Evolutionary conservation across 1,140 invertebrate species (phyloP).

Genomic region (Stegodyphus mimosarum): DNA sequence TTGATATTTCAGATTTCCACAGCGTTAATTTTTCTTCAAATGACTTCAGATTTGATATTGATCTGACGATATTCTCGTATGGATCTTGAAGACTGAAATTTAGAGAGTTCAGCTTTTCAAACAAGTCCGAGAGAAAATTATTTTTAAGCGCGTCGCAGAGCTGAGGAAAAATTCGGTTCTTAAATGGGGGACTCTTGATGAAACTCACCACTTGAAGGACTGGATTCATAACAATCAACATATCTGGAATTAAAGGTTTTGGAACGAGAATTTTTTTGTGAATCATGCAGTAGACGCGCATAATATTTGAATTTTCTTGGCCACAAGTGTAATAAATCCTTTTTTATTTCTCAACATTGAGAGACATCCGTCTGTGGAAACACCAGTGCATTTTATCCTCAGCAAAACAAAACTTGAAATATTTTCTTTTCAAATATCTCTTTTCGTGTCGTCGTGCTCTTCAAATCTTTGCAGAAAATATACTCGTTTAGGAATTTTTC

Average conservation of each 20-base stretch:
- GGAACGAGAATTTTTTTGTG: background rate
- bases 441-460: slow-evolving; percentile 1
- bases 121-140: background rate
- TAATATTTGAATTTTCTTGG: background rate
- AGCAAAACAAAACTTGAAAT: background rate
- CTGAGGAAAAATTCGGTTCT: background rate
- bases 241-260: background rate
- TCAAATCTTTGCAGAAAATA: slow-evolving; percentile 1
- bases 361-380: background rate
- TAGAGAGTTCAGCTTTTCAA: background rate
- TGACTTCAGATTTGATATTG: background rate
- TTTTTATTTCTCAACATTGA: background rate
- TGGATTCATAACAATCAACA: background rate
- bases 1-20: background rate
- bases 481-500: background rate
- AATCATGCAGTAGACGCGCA: background rate
- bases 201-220: background rate
- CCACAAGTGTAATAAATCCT: background rate
- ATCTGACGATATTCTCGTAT: background rate
- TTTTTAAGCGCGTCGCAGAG: background rate
- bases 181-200: background rate
- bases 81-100: background rate
- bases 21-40: background rate
- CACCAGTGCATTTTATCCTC: background rate
- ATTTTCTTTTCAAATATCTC: background rate